These are phyloP conservation scores for Lymantria dispar DNA, from an alignment of 2,888 invertebrate species.

Conservation along the genomic window DNA sequence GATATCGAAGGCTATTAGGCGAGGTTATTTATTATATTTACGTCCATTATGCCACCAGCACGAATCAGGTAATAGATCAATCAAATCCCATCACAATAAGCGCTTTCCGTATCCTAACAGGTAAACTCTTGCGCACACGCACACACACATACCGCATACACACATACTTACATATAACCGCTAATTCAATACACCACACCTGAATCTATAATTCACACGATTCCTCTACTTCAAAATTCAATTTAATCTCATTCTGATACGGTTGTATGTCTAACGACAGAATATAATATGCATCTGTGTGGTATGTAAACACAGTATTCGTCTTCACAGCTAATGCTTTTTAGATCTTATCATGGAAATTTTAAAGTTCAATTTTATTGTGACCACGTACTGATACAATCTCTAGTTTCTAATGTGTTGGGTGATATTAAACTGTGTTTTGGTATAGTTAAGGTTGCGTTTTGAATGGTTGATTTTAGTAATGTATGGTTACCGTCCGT, in stretches of 20 bases:
- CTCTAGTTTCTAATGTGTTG: conserved; percentile 8
- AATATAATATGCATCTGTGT: conserved; percentile 12
- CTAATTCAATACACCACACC: conserved; percentile 41
- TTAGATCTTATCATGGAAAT: conserved; percentile 34
- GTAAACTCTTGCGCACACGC: conserved; percentile 34
- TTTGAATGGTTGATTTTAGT: conserved; percentile 21
- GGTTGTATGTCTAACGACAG: conserved; percentile 17
- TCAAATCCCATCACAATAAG: conserved; percentile 33
- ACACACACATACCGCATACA: conserved; percentile 41
- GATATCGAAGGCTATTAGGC: too few relatives aligned
- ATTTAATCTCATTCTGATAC: conserved; percentile 2
- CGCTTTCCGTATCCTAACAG: conserved; percentile 21
- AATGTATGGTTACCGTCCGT: conserved; percentile 37
- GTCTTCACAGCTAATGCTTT: conserved; percentile 17
- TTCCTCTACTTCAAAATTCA: conserved; percentile 16
- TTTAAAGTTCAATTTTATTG: conserved; percentile 51
- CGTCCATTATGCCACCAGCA: too few relatives aligned
- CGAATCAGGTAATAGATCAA: conserved; percentile 14
- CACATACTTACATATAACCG: conserved; percentile 44
- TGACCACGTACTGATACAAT: conserved; percentile 11
- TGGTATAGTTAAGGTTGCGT: conserved; percentile 24
- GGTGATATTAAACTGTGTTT: conserved; percentile 30
- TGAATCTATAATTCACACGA: conserved; percentile 19
- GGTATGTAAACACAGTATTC: conserved; percentile 18
- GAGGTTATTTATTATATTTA: too few relatives aligned